These are phyloP conservation scores for Staurois parvus DNA, from an alignment of 2,797 vertebrate species.

Conservation along the genomic window DNA sequence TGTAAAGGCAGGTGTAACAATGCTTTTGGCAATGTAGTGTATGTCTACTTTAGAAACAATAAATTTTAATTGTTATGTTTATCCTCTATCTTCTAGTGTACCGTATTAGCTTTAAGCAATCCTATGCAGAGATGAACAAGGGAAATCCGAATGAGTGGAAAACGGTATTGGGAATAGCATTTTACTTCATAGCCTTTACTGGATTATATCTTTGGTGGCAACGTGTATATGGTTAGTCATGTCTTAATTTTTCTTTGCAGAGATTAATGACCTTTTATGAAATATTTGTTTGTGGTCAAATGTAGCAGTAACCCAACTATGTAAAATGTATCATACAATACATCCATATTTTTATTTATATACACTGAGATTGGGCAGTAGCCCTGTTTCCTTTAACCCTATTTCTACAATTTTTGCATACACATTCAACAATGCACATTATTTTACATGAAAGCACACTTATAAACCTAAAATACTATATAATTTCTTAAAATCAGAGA, in stretches of 20 bases:
- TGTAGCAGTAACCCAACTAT: neutral
- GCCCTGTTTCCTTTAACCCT: no score
- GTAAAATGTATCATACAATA: no score
- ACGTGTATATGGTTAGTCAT: constrained; percentile 71
- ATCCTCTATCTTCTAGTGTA: constrained; percentile 66
- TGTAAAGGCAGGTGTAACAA: no score
- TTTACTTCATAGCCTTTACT: constrained; percentile 77
- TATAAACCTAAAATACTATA: no score
- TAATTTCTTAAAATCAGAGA: no score
- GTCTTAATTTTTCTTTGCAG: neutral
- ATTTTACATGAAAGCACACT: no score
- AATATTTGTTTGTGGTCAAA: neutral
- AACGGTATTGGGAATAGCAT: constrained; percentile 71
- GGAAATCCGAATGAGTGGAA: constrained; percentile 76
- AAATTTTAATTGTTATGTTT: neutral
- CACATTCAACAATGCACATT: no score
- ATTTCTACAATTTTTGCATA: no score
- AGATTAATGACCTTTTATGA: neutral
- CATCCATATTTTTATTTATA: no score
- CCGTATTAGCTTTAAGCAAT: constrained; percentile 67
- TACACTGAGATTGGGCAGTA: no score
- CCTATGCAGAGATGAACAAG: constrained; percentile 69
- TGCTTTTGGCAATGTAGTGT: no score
- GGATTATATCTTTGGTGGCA: constrained; percentile 82
- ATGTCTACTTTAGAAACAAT: no score